phyloP scores from a whole-genome alignment of 2,797 vertebrate species.

The Cirrhinus molitorella region DNA sequence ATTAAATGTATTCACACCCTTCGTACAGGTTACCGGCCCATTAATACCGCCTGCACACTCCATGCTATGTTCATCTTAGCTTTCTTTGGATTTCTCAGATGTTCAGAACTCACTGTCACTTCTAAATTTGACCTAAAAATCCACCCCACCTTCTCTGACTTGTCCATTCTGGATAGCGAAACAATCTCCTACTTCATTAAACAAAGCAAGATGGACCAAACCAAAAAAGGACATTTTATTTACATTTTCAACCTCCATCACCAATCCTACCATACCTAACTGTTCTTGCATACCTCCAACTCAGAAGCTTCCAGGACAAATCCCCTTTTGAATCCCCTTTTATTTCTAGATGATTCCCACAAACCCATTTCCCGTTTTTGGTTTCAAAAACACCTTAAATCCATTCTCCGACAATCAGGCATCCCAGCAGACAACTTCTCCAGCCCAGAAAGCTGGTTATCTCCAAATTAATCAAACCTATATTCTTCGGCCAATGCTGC shows the following conservation, averaged over 20 bases:
- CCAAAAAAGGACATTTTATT: too few relatives aligned
- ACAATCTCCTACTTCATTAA: too few relatives aligned
- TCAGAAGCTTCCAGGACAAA: not conserved
- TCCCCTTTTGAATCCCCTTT: too few relatives aligned
- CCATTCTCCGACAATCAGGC: not conserved
- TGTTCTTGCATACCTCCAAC: not conserved
- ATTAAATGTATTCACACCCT: not conserved
- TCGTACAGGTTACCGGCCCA: not conserved
- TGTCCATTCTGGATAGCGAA: too few relatives aligned
- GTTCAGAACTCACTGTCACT: not conserved
- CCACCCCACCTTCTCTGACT: not conserved
- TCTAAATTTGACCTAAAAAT: not conserved
- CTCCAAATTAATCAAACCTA: too few relatives aligned
- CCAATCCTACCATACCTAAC: too few relatives aligned
- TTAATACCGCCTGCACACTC: not conserved
- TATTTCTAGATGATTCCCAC: not conserved
- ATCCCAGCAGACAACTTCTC: too few relatives aligned
- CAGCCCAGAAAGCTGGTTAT: too few relatives aligned
- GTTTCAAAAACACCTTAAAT: not conserved
- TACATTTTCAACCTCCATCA: too few relatives aligned
- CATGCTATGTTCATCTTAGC: too few relatives aligned
- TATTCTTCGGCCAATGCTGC: too few relatives aligned
- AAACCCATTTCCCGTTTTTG: not conserved
- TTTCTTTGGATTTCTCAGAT: not conserved
- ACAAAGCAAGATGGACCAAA: too few relatives aligned